These are phyloP conservation scores for Odobenus rosmarus DNA, from an alignment of 2,113 vertebrate species.

Conservation along the genomic window DNA sequence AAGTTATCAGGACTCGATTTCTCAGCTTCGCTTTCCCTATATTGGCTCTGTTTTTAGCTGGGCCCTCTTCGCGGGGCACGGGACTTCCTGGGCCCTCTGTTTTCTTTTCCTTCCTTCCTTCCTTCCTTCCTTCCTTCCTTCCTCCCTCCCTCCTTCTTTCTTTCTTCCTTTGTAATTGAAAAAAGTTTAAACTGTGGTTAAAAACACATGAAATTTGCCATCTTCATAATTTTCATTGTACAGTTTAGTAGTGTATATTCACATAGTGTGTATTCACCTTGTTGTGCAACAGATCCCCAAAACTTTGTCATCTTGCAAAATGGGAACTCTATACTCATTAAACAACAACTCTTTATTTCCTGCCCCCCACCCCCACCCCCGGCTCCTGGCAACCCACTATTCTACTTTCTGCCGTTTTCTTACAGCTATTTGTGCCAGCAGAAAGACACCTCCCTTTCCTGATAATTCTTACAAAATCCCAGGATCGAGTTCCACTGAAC, in stretches of 20 bases:
- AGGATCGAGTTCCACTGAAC: not conserved
- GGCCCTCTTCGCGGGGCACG: not conserved
- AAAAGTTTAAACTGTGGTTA: not conserved
- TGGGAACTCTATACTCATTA: not conserved
- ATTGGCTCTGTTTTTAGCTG: not conserved
- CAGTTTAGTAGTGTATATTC: not conserved
- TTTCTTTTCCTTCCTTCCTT: not conserved
- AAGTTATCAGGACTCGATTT: not conserved
- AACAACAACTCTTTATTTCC: not conserved
- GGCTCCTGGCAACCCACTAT: not conserved
- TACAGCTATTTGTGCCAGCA: not conserved
- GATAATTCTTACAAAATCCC: not conserved
- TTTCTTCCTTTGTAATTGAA: not conserved
- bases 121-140: not conserved
- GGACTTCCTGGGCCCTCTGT: not conserved
- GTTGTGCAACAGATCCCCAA: not conserved
- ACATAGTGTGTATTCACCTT: not conserved
- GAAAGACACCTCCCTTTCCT: not conserved
- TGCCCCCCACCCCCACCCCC: not conserved
- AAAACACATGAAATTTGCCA: not conserved
- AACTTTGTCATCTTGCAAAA: not conserved
- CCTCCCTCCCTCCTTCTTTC: not conserved
- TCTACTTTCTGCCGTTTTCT: constrained; percentile 8
- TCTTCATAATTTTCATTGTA: not conserved
- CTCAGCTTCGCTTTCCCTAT: not conserved